Percentiles rank a stretch among this genome's conserved stretches.
Evolutionary conservation across 2,888 invertebrate genomes (phyloP).

Genomic region (Eupithecia subumbrata): DNA sequence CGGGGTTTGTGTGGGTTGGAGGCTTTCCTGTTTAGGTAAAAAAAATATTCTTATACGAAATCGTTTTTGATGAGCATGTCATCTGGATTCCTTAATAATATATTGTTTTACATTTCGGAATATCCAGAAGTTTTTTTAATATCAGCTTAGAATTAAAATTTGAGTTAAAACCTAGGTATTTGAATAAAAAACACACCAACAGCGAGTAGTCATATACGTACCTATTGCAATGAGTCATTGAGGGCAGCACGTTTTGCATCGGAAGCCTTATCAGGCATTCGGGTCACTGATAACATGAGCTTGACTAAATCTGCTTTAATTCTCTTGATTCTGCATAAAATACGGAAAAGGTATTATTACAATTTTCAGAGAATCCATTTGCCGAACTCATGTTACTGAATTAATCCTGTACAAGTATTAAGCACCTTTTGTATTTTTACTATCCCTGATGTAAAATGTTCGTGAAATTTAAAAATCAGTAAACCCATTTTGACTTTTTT

Average conservation of each 20-base stretch:
- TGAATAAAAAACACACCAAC: constrained; percentile 24
- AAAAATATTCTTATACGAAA: neutral
- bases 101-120: too few species aligned
- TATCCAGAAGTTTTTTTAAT: too few species aligned
- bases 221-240: constrained; percentile 53
- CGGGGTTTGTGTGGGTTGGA: too few species aligned
- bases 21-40: neutral
- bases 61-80: neutral
- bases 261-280: constrained; percentile 58
- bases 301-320: constrained; percentile 8
- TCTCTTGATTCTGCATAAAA: neutral
- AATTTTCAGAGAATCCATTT: neutral
- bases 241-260: constrained; percentile 57
- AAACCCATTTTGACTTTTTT: too few species aligned
- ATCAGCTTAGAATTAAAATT: too few species aligned
- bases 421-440: neutral
- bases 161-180: neutral
- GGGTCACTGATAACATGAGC: constrained; percentile 39
- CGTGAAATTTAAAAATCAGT: neutral
- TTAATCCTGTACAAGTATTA: too few species aligned
- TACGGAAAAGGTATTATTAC: neutral
- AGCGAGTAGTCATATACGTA: constrained; percentile 18
- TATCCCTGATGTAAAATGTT: neutral
- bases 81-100: neutral
- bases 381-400: neutral